Evolutionary conservation across 2,113 vertebrate species (phyloP), one percentile per base, ranked within the genome.

Genomic region (Martes martes): DNA sequence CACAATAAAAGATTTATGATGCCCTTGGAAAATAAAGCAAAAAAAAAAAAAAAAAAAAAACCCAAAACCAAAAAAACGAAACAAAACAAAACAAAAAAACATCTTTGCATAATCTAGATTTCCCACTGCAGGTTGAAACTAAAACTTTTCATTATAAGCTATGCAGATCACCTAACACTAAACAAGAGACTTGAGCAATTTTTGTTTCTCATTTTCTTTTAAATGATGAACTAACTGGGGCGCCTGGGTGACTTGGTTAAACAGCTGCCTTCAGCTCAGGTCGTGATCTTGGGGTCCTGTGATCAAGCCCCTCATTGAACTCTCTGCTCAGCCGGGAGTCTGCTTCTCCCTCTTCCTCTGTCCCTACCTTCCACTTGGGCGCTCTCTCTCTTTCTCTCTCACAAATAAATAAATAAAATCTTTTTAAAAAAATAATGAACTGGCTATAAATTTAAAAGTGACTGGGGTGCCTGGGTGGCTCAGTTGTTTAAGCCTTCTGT

Each of bases 21-120:
- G 2, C 79, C 33, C 31, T 61, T 80, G 78, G 28, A 91, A 84
- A 94, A 74, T 50, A 55, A 16, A 87, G 19, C 23, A 33, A 59
- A 97, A 59, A 96, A 95, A 52, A 96, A 61, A 84, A 18, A 23
- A 18, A 26, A 57, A 97, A 57, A 96, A 96, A 57, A 42, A 4
- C 39, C 39, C 39, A 45, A 45, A 96, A 57, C 45, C 11, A 92
- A 67, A 28, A 91, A 84, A 94, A 61, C 42, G 45, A 16, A 87
- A 15, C 18, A 33, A 57, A 97, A 52, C 95, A 96, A 59, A 96
- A 59, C 36, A 36, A 96, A 61, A 80, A 18, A 19, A 15, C 52
- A 6, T 55, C 3, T 67, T 80, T 78, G 10, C 21, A 57, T 5
- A 10, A 36, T 84, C 10, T 84, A 74, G 86, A 15, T 93, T 89